These are phyloP conservation scores for Acronicta psi DNA, from an alignment of 2,888 invertebrate species.

Conservation along the genomic window DNA sequence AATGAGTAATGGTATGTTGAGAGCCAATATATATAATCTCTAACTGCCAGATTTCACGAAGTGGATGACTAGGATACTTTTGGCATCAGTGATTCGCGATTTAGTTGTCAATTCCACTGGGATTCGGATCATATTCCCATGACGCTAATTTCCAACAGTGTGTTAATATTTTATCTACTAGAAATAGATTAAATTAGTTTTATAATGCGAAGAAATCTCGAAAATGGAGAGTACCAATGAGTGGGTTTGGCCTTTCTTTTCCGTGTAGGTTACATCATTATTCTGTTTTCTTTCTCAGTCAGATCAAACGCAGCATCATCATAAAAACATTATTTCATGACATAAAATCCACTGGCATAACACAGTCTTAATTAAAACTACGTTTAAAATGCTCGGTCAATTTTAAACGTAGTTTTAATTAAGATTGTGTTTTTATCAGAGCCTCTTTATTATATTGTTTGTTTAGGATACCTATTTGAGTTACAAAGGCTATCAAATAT, in stretches of 20 bases:
- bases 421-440: conserved; percentile 44
- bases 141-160: too few relatives aligned
- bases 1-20: conserved; percentile 6
- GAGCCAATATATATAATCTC: neutral
- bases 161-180: too few relatives aligned
- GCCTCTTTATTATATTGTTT: conserved; percentile 47
- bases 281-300: neutral
- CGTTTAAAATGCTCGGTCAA: conserved; percentile 35
- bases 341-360: conserved; percentile 9
- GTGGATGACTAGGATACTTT: neutral
- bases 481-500: conserved; percentile 47
- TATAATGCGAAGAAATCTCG: too few relatives aligned
- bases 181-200: too few relatives aligned
- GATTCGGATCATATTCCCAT: too few relatives aligned
- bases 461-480: conserved; percentile 52
- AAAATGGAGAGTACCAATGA: too few relatives aligned
- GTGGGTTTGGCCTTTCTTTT: too few relatives aligned
- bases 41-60: conserved; percentile 1
- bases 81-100: neutral
- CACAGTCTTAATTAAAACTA: conserved; percentile 32
- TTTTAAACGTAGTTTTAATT: too few relatives aligned
- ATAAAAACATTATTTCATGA: conserved; percentile 9
- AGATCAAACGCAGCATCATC: neutral
- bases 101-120: neutral
- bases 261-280: neutral